phyloP scores from a whole-genome alignment of 2,797 vertebrate species.

The Brachyrhaphis roseni region DNA sequence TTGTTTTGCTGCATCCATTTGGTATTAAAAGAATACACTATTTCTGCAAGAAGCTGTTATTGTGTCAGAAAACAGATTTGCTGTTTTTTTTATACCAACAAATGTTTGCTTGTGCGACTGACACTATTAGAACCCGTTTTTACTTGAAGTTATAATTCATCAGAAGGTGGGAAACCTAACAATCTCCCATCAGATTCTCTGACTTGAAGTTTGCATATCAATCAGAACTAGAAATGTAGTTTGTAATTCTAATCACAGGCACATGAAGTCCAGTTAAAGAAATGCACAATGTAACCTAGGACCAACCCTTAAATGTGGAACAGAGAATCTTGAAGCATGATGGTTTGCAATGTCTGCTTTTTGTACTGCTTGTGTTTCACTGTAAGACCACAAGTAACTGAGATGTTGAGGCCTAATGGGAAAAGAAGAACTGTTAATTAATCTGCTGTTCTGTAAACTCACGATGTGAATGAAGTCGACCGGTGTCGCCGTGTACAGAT shows the following conservation, averaged over 20 bases:
- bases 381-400: conserved; percentile 37
- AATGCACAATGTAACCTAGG: conserved; percentile 69
- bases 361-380: conserved; percentile 56
- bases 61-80: background rate
- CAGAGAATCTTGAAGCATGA: conserved; percentile 40
- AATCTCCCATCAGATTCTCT: background rate
- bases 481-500: conserved; percentile 86
- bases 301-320: conserved; percentile 57
- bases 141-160: background rate
- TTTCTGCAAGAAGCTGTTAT: background rate
- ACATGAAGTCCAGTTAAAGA: conserved; percentile 47
- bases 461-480: conserved; percentile 89
- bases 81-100: background rate
- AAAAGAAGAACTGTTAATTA: conserved; percentile 20
- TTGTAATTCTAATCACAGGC: conserved; percentile 32
- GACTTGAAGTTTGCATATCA: conserved; percentile 6
- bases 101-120: background rate
- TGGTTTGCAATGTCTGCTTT: conserved; percentile 63
- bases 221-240: conserved; percentile 12
- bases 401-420: conserved; percentile 33
- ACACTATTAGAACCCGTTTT: background rate
- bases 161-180: background rate
- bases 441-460: conserved; percentile 70
- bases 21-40: background rate
- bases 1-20: background rate